Evolutionary conservation across 1,140 invertebrate genomes (phyloP).

Genomic region (Drosophila setifemur): DNA sequence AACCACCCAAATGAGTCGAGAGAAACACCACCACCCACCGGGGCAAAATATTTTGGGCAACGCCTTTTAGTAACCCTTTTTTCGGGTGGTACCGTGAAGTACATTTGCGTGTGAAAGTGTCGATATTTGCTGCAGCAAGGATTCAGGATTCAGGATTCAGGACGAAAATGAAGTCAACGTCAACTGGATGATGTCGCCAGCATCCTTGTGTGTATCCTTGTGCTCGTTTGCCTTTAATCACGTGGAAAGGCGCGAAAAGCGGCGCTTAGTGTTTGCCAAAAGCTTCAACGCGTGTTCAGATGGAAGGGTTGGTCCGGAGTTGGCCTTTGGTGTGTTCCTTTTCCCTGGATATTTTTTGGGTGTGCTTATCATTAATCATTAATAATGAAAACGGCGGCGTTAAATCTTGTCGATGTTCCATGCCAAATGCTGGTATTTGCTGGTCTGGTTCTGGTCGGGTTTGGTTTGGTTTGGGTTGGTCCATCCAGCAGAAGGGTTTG

Average conservation of each 20-base stretch:
- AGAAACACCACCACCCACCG: slow-evolving; percentile 23
- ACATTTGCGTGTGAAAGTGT: slow-evolving; percentile 78
- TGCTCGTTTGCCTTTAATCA: slow-evolving; percentile 74
- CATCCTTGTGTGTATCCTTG: slow-evolving; percentile 27
- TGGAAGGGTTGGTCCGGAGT: too few relatives aligned
- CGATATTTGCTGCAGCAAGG: slow-evolving; percentile 56
- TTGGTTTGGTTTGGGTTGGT: neutral
- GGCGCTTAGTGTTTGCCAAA: slow-evolving; percentile 79
- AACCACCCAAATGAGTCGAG: neutral
- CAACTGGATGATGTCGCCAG: slow-evolving; percentile 15
- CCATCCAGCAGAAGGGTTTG: neutral
- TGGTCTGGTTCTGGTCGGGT: slow-evolving; percentile 48
- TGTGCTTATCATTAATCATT: slow-evolving; percentile 81
- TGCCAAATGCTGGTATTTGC: slow-evolving; percentile 81
- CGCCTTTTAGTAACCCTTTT: slow-evolving; percentile 67
- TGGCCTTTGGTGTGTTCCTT: too few relatives aligned
- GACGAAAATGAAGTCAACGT: slow-evolving; percentile 26
- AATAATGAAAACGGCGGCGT: slow-evolving; percentile 81
- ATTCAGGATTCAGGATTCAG: too few relatives aligned
- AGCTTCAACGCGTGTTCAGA: slow-evolving; percentile 61
- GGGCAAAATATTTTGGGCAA: slow-evolving; percentile 73
- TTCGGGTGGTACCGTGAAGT: slow-evolving; percentile 30
- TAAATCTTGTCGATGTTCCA: slow-evolving; percentile 78
- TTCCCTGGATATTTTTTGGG: slow-evolving; percentile 11
- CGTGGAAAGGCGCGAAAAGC: slow-evolving; percentile 82